Conservation (phyloP, 2,113 vertebrate species). For the Cyanocitta stelleri region DNA sequence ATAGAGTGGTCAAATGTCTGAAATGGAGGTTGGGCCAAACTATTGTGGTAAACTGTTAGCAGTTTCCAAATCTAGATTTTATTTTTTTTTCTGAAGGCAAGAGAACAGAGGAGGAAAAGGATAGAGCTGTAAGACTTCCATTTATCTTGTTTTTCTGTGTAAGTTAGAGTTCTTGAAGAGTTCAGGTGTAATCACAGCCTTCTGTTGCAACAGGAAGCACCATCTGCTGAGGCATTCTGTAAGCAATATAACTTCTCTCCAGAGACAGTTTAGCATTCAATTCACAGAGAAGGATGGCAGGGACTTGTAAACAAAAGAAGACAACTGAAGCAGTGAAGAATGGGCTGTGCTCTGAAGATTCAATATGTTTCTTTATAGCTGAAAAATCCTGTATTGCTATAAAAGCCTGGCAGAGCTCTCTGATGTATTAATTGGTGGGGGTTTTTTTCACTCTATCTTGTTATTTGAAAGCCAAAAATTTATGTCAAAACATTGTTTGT, state of each 20-base stretch:
- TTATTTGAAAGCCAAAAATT: neutral
- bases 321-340: constrained; percentile 74
- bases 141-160: constrained; percentile 72
- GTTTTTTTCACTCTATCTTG: neutral
- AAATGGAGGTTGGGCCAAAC: neutral
- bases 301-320: constrained; percentile 82
- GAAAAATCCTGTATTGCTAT: constrained; percentile 64
- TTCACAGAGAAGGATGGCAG: constrained; percentile 80
- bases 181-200: constrained; percentile 83
- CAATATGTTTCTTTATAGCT: constrained; percentile 73
- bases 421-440: constrained; percentile 59
- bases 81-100: neutral
- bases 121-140: constrained; percentile 64
- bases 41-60: neutral
- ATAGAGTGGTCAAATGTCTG: neutral
- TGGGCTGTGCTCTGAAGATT: constrained; percentile 71
- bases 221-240: constrained; percentile 82
- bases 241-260: constrained; percentile 77
- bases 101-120: neutral
- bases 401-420: constrained; percentile 58
- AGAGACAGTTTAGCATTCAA: constrained; percentile 82
- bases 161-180: constrained; percentile 76
- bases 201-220: constrained; percentile 78
- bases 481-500: neutral
- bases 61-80: neutral